Conservation (phyloP, 2,888 invertebrate species). For the Agrochola lychnidis region DNA sequence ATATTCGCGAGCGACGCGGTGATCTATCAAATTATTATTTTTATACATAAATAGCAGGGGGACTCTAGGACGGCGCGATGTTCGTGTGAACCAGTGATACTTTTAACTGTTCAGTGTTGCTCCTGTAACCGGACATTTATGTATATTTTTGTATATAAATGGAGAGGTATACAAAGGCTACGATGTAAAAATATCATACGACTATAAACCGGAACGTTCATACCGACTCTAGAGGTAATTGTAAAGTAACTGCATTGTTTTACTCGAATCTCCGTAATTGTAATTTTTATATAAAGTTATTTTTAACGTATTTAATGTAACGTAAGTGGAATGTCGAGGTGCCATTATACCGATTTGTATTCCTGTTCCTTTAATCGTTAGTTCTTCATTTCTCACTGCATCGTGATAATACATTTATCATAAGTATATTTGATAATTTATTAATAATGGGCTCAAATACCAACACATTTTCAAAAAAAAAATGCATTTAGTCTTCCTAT, state of each 20-base stretch:
- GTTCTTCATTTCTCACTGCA: conserved; percentile 72
- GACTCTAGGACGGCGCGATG: conserved; percentile 68
- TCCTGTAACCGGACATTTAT: conserved; percentile 83
- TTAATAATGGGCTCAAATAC: conserved; percentile 79
- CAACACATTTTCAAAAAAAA: conserved; percentile 70
- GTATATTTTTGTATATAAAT: conserved; percentile 90
- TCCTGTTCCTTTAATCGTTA: conserved; percentile 79
- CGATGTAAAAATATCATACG: conserved; percentile 86
- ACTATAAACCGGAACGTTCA: conserved; percentile 71
- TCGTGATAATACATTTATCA: conserved; percentile 62
- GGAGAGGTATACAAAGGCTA: conserved; percentile 83
- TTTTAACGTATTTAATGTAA: conserved; percentile 86
- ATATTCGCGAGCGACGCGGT: conserved; percentile 68
- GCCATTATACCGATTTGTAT: conserved; percentile 89
- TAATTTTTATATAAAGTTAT: conserved; percentile 87
- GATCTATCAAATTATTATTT: conserved; percentile 82
- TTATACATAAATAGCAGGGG: conserved; percentile 77
- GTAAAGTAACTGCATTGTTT: conserved; percentile 82
- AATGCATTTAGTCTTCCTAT: conserved; percentile 87
- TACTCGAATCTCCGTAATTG: conserved; percentile 88
- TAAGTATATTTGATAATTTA: conserved; percentile 68
- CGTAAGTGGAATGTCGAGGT: conserved; percentile 88
- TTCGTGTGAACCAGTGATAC: conserved; percentile 74
- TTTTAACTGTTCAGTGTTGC: conserved; percentile 74
- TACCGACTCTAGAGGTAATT: conserved; percentile 79